Evolutionary conservation across 2,797 vertebrate genomes (phyloP).

Genomic region (Helicolenus hilgendorfi): DNA sequence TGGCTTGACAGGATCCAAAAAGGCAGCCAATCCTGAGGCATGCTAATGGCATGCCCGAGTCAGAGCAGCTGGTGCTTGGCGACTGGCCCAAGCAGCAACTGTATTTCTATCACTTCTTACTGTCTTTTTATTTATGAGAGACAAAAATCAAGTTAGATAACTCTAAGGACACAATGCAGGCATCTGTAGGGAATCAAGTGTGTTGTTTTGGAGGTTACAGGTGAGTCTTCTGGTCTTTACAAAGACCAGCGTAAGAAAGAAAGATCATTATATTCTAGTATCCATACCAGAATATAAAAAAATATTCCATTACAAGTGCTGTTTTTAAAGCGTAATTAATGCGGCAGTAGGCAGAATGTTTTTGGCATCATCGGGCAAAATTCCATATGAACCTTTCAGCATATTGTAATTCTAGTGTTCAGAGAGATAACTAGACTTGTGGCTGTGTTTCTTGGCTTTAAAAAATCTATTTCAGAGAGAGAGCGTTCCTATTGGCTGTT

Average conservation of each 20-base stretch:
- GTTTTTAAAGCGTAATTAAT: not conserved
- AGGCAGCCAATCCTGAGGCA: constrained; percentile 53
- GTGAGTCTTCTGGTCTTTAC: not conserved
- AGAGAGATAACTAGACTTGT: no score
- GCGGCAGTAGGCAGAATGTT: no score
- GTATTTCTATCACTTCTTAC: not conserved
- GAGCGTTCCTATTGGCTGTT: no score
- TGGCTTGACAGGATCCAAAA: constrained; percentile 31
- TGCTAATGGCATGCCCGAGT: constrained; percentile 51
- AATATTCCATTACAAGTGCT: not conserved
- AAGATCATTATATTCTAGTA: not conserved
- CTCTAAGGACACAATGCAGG: not conserved
- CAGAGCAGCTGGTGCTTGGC: constrained; percentile 42
- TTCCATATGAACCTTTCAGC: no score
- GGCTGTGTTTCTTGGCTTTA: no score
- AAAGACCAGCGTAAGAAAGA: no score
- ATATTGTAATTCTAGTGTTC: no score
- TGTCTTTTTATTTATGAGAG: not conserved
- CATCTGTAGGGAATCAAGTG: not conserved
- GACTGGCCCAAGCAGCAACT: constrained; percentile 45
- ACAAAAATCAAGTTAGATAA: constrained; percentile 1
- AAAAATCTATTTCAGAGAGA: no score
- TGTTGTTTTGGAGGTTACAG: not conserved
- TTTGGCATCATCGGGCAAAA: no score
- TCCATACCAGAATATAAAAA: not conserved